Base-by-base conservation (phyloP, 1,140 invertebrate genomes). In the Sycophila sp. region DNA sequence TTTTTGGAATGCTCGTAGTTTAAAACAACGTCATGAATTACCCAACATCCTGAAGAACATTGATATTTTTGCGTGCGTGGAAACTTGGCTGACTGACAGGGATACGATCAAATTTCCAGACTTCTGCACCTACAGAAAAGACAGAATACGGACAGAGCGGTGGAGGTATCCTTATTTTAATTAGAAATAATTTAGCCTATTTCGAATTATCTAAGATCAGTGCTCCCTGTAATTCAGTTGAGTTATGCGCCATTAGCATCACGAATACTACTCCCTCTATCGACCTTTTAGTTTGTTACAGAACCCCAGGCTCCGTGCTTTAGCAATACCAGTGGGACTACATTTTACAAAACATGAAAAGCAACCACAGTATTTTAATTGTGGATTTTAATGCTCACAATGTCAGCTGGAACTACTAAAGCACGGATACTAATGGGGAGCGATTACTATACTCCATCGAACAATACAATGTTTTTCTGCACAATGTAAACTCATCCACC, bases 351-450 rank as follows among this genome's bases (percentile, higher is more conserved):
- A 38, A 36, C 11, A 3, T 24, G 1, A 30, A 42, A 4, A 30
- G 8, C 15, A 56, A 30, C 10, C 13, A 53, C 15, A 40, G 17
- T 1, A 6, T 67, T 26, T n/a, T 55, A 30, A 2, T 67, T 1
- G 64, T 49, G 4, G 51, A 67, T 42, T 67, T 67, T n/a, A 67
- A 67, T 56, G 30, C 32, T 6, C 13, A 59, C 19, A 59, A 59
- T 19, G 38, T 4, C 36, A 38, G 11, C 3, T 59, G 56, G 56
- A 59, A 59, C n/a, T 59, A 34, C 56, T 2, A 59, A 2, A 11
- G 5, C 13, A 59, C 28, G n/a, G 34, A 59, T 22, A 59, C 17
- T 10, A 34, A 59, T 24, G 56, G 56, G 2, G n/a, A n/a, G 7
- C n/a, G 34, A 19, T 34, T 38, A n/a, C 15, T 17, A 2, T 13